Percentiles rank a stretch among this genome's conserved stretches.
phyloP scores from a whole-genome alignment of 2,888 invertebrate genomes.

The Artemia sinica region DNA sequence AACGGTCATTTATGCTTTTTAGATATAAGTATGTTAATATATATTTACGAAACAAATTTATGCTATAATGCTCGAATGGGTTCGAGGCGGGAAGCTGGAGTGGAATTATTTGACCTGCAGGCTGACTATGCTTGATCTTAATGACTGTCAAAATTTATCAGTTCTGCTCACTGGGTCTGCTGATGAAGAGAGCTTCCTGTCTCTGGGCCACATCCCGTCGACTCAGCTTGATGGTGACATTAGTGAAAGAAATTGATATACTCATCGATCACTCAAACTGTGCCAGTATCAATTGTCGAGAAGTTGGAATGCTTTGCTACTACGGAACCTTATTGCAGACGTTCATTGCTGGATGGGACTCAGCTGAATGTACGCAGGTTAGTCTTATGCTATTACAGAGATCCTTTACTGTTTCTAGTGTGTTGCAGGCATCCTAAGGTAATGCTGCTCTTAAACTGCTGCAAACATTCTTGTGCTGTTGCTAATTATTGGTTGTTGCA shows the following conservation, averaged over 20 bases:
- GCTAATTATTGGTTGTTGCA: too few relatives aligned
- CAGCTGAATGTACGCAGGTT: background rate
- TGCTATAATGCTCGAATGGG: too few relatives aligned
- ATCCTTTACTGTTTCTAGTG: too few relatives aligned
- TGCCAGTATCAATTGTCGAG: background rate
- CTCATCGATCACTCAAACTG: background rate
- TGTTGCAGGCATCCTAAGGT: too few relatives aligned
- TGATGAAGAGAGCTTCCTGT: background rate
- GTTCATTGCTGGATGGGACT: conserved; percentile 4
- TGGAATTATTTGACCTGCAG: too few relatives aligned
- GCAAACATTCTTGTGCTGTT: too few relatives aligned
- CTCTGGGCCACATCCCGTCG: background rate
- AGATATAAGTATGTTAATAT: too few relatives aligned
- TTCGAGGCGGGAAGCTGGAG: too few relatives aligned
- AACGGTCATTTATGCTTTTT: too few relatives aligned
- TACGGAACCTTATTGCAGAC: conserved; percentile 1
- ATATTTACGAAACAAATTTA: too few relatives aligned
- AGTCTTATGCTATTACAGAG: background rate
- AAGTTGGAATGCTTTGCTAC: conserved; percentile 10
- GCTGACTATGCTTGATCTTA: too few relatives aligned
- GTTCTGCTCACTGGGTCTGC: background rate
- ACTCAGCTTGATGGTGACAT: background rate
- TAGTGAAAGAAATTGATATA: background rate
- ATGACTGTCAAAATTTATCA: background rate
- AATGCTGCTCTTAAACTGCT: too few relatives aligned